A percentile compares a stretch with the other conserved stretches of the same genome.
Conservation (phyloP, 2,113 vertebrate species). For the Chaetodon trifascialis region DNA sequence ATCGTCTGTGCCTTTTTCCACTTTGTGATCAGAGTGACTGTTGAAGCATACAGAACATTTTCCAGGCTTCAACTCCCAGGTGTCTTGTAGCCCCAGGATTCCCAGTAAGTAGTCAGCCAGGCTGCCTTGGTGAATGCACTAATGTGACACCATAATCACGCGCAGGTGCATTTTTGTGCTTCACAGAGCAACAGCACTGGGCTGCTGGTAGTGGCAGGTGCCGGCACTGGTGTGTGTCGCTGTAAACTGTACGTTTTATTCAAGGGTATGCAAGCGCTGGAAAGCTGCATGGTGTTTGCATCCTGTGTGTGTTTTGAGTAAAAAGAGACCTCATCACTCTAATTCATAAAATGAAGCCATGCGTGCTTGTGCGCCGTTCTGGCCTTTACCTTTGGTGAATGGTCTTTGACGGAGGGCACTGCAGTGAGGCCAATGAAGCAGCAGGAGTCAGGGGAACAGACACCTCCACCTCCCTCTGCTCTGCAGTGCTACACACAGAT, state of each 20-base stretch:
- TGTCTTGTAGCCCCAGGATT: slow-evolving; percentile 72
- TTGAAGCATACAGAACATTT: slow-evolving; percentile 72
- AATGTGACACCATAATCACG: slow-evolving; percentile 78
- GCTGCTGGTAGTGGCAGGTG: slow-evolving; percentile 58
- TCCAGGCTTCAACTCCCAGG: slow-evolving; percentile 72
- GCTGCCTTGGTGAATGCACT: slow-evolving; percentile 70
- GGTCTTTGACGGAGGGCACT: slow-evolving; percentile 53
- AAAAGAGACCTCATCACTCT: slow-evolving; percentile 10
- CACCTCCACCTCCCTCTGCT: slow-evolving; percentile 67
- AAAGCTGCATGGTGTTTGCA: slow-evolving; percentile 17
- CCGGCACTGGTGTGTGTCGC: slow-evolving; percentile 12
- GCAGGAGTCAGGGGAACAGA: slow-evolving; percentile 51
- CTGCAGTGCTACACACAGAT: slow-evolving; percentile 59
- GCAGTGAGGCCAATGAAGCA: slow-evolving; percentile 47
- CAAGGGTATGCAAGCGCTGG: neutral
- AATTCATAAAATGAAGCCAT: slow-evolving; percentile 18
- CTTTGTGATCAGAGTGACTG: slow-evolving; percentile 68
- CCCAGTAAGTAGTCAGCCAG: slow-evolving; percentile 62
- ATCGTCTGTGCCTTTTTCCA: slow-evolving; percentile 72
- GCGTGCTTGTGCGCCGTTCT: neutral
- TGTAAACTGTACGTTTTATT: slow-evolving; percentile 34
- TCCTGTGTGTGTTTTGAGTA: slow-evolving; percentile 1
- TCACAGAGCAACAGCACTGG: slow-evolving; percentile 52
- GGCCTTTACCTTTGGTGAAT: slow-evolving; percentile 37
- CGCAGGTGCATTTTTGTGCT: slow-evolving; percentile 74